phyloP scores from a whole-genome alignment of 2,888 invertebrate species.

The Alitta virens region DNA sequence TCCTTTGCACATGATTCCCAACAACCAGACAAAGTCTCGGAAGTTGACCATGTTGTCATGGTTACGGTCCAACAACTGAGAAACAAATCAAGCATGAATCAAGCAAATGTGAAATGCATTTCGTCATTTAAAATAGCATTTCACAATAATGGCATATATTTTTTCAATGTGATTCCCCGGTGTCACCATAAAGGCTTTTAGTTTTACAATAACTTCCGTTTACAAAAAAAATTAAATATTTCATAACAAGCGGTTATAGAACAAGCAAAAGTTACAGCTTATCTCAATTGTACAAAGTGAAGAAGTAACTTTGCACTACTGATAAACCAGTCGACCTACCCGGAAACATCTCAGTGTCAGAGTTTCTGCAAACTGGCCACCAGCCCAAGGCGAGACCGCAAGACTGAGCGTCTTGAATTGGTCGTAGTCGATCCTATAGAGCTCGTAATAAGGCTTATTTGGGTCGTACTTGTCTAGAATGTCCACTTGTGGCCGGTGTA shows the following conservation, averaged over 20 bases:
- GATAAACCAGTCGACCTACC: too few species aligned
- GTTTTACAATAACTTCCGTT: too few species aligned
- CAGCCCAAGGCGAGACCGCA: constrained; percentile 88
- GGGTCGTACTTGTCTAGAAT: constrained; percentile 67
- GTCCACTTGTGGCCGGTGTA: constrained; percentile 58
- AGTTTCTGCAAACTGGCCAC: constrained; percentile 75
- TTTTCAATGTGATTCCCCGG: too few species aligned
- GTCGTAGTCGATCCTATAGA: constrained; percentile 82
- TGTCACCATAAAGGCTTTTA: too few species aligned
- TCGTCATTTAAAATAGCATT: too few species aligned
- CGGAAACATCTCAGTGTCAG: constrained; percentile 85
- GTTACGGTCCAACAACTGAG: constrained; percentile 83
- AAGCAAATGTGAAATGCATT: too few species aligned
- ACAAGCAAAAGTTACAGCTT: too few species aligned
- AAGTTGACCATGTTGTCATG: constrained; percentile 84
- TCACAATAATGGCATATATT: too few species aligned
- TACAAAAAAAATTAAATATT: too few species aligned
- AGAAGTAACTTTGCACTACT: too few species aligned
- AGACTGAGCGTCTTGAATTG: constrained; percentile 84
- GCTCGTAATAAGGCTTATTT: constrained; percentile 77
- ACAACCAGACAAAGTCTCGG: constrained; percentile 75
- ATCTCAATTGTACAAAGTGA: too few species aligned
- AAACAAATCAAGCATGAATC: constrained; percentile 13
- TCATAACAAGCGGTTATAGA: too few species aligned
- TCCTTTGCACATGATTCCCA: constrained; percentile 78